These are phyloP conservation scores for Lasioglossum oenotherae DNA, from an alignment of 2,888 invertebrate genomes.

Conservation along the genomic window DNA sequence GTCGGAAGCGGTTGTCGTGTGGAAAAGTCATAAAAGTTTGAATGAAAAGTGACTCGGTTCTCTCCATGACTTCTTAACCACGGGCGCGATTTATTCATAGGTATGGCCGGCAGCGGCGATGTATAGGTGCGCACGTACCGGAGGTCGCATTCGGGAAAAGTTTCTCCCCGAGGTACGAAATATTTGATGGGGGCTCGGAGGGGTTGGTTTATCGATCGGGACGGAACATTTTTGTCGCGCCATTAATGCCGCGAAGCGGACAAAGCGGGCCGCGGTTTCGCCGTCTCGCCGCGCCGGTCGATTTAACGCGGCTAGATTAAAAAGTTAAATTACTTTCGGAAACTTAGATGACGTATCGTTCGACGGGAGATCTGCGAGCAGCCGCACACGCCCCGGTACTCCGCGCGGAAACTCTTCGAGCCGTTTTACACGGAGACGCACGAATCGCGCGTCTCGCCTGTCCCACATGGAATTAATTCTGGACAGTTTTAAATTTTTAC, in stretches of 20 bases:
- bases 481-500: too few relatives aligned
- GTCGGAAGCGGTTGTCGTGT: constrained; percentile 45
- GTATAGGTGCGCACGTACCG: constrained; percentile 42
- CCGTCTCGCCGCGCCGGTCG: constrained; percentile 29
- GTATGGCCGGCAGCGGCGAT: constrained; percentile 46
- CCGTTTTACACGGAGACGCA: not conserved
- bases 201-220: constrained; percentile 61
- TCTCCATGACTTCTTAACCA: constrained; percentile 71
- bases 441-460: too few relatives aligned
- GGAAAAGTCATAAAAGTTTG: constrained; percentile 70
- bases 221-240: constrained; percentile 55
- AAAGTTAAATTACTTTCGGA: constrained; percentile 57
- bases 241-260: constrained; percentile 58
- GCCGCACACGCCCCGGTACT: not conserved
- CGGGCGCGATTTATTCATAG: constrained; percentile 72
- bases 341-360: constrained; percentile 36
- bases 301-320: constrained; percentile 52
- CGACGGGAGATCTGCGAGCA: not conserved
- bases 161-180: constrained; percentile 64
- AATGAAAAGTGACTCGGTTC: constrained; percentile 72
- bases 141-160: constrained; percentile 48
- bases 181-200: constrained; percentile 54
- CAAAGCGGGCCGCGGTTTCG: constrained; percentile 27
- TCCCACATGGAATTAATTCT: too few relatives aligned
- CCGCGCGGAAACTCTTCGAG: not conserved